Base-by-base conservation (phyloP, 2,113 vertebrate species). In the Gasterosteus aculeatus region DNA sequence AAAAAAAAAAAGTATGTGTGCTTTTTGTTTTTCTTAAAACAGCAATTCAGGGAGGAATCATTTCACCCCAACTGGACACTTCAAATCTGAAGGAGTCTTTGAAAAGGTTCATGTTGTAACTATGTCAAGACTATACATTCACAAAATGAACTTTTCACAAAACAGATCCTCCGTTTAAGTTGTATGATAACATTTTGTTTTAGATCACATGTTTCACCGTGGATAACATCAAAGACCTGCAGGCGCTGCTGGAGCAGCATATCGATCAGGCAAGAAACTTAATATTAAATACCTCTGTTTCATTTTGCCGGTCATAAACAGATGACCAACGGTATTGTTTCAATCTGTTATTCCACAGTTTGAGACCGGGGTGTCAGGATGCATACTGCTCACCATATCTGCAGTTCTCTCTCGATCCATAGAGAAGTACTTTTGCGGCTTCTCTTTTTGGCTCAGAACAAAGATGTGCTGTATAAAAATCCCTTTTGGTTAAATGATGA, bases 51-150 rank as follows among this genome's bases (percentile, higher is more conserved):
- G 95, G 87, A 93, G 89, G 79, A 94, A 93, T 84, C 94, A 97
- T 74, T 98, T 98, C 93, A 95, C 84, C 64, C 95, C 96, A 22
- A 56, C 90, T 31, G 95, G 96, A 78, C 95, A 92, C 81, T 97
- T 96, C 92, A 98, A 94, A 94, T 93, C 95, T 71, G 96, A 98
- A 79, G 96, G 96, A 80, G 87, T 97, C 77, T 90, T 99, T 80
- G 97, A 99, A 94, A 95, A 92, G 93, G 98, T 99, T 26, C 22
- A 26, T 26, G 22, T 26, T 60, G 12, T 26, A 15, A 8, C 12
- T 22, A 33, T 61, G 19, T 61, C 19, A 26, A 18, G 22, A 47
- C 56, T 47, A 35, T 47, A 12, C 59, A 22, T 39, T 51, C 29
- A n/a, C 44, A 18, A 16, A 59, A 60, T 16, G 0, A 7, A 15